Conservation (phyloP, 2,113 vertebrate species). For the Rostratula benghalensis region DNA sequence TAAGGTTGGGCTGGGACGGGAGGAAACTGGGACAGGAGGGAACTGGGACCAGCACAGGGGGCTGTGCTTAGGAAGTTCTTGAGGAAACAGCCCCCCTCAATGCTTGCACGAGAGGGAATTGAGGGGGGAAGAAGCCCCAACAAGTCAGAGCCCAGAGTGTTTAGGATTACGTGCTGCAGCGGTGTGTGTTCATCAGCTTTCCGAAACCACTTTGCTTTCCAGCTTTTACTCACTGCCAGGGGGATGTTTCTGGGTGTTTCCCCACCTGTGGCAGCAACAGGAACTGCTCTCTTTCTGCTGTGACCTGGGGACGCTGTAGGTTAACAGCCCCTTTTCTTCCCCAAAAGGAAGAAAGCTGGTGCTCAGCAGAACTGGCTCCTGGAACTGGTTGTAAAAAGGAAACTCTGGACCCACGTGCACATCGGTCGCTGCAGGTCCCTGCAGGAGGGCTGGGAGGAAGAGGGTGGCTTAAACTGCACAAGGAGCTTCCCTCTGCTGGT, state of each 20-base stretch:
- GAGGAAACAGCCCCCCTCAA: slow-evolving; percentile 1
- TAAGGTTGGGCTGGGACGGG: neutral
- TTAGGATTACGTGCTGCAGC: neutral
- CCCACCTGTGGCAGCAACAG: neutral
- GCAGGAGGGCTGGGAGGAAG: neutral
- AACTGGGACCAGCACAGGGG: neutral
- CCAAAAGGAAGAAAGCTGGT: neutral
- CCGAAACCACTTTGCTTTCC: neutral
- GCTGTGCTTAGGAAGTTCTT: neutral
- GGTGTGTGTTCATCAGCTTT: neutral
- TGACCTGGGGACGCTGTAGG: rapidly evolving
- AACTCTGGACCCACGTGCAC: rapidly evolving
- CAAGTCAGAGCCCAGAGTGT: neutral
- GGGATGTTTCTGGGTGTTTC: neutral
- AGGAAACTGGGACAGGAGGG: neutral
- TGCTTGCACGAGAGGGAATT: neutral
- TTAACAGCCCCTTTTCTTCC: neutral
- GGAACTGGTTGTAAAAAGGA: neutral
- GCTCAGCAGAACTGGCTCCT: neutral
- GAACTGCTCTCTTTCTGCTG: neutral
- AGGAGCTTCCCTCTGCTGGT: neutral
- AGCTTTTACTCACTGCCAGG: neutral
- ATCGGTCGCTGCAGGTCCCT: neutral
- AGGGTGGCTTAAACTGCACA: neutral
- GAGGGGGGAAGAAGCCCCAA: neutral